Conservation (phyloP, 1,140 invertebrate genomes). For the Meloidogyne hapla region DNA sequence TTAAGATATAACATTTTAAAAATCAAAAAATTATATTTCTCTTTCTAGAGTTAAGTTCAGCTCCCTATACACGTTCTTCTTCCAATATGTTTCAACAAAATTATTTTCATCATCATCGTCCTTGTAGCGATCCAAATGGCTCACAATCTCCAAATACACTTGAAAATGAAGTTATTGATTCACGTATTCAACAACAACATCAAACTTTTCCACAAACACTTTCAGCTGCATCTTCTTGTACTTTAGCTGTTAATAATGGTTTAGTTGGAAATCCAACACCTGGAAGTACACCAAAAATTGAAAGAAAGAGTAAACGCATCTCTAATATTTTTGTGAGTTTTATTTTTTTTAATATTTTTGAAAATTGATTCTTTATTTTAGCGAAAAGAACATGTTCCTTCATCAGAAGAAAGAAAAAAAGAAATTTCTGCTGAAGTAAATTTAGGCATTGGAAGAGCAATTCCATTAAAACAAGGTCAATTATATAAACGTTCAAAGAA, state of each 20-base stretch:
- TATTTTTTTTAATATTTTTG: neutral
- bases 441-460: constrained; percentile 85
- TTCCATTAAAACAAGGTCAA: constrained; percentile 93
- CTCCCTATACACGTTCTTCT: constrained; percentile 19
- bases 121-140: constrained; percentile 6
- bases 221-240: constrained; percentile 18
- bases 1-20: too few relatives aligned
- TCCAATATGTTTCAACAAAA: constrained; percentile 7
- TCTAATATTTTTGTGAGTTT: constrained; percentile 41
- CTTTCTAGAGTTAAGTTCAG: neutral
- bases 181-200: neutral
- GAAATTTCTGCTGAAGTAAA: constrained; percentile 35
- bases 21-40: neutral
- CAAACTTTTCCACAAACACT: constrained; percentile 3
- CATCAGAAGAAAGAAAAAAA: constrained; percentile 31
- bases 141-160: neutral
- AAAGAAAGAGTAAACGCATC: constrained; percentile 38
- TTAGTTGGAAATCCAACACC: constrained; percentile 15
- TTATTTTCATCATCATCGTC: constrained; percentile 21
- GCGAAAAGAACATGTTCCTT: constrained; percentile 27
- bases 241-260: constrained; percentile 22
- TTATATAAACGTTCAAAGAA: constrained; percentile 93
- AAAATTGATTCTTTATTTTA: neutral
- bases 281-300: constrained; percentile 36
- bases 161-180: constrained; percentile 8